phyloP scores from a whole-genome alignment of 2,113 vertebrate species.

The Lampris incognitus region DNA sequence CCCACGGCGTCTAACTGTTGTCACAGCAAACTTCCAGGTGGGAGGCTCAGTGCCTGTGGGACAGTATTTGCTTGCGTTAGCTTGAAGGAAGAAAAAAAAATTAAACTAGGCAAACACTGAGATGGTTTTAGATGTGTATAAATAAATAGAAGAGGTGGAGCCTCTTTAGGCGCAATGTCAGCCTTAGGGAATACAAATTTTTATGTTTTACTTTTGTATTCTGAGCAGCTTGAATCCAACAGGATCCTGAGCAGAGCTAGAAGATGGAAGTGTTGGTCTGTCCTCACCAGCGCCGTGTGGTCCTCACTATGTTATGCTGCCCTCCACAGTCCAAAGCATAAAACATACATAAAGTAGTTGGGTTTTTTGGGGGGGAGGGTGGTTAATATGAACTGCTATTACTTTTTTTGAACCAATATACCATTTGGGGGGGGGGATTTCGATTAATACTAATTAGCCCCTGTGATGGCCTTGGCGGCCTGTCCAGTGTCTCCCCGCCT shows the following conservation, averaged over 20 bases:
- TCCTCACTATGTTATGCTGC: constrained; percentile 55
- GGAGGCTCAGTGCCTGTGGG: constrained; percentile 8
- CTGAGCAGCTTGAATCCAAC: not conserved
- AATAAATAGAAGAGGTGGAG: constrained; percentile 9
- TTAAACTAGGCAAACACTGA: not conserved
- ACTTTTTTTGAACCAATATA: not conserved
- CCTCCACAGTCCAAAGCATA: constrained; percentile 51
- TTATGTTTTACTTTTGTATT: constrained; percentile 19
- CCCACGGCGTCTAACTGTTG: constrained; percentile 34
- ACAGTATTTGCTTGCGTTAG: constrained; percentile 19
- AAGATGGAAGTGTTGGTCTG: not conserved
- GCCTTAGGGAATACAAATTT: not conserved
- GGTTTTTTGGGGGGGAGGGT: not conserved
- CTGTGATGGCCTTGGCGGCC: too few species aligned
- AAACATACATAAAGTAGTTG: not conserved
- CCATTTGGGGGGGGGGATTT: too few species aligned
- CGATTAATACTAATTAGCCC: too few species aligned
- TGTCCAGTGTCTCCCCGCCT: too few species aligned
- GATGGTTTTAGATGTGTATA: not conserved
- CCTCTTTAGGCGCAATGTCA: constrained; percentile 2
- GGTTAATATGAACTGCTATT: too few species aligned
- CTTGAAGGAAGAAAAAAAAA: not conserved
- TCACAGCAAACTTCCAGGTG: constrained; percentile 12
- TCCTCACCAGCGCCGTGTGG: not conserved
- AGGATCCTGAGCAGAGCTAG: not conserved